Base-by-base conservation (phyloP, 2,797 vertebrate species). In the Mus spretus region DNA sequence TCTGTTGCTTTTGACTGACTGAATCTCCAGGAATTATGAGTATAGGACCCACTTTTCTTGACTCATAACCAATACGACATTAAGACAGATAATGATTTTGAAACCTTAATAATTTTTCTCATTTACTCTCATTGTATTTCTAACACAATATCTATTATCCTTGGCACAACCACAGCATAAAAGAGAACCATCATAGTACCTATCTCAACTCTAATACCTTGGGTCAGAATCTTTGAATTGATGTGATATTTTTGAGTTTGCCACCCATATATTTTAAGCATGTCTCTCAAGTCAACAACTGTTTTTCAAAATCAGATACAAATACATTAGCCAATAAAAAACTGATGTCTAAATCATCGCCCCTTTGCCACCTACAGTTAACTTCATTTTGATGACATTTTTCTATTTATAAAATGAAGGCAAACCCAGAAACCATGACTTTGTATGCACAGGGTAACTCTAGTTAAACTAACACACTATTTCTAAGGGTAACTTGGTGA, bases 301-400 rank as follows among this genome's bases (percentile, higher is more conserved):
- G 8, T 15, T 90, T 93, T 96, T 89, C 10, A 86, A 94, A 26
- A 31, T 93, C 34, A 57, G 55, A 79, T 89, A 75, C 12, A 90
- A 91, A 61, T 31, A 89, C 28, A 88, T 28, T 59, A 22, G 14
- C 53, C 59, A 67, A 81, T 14, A 37, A 34, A 82, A 47, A 12
- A 86, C 44, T 37, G 19, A 28, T 67, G 92, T 84, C 34, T 28
- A 89, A 90, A 15, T 34, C 57, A 57, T 77, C 80, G 74, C 24
- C 50, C 55, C 22, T 77, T 81, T 57, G 50, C 17, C 7, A 57
- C 22, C 40, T 47, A 72, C 50, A 40, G 37, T 24, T 93, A 74
- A 53, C 47, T 8, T 87, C 82, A 26, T 88, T 84, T 80, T 85
- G 22, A 28, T 65, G 12, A 7, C 65, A 10, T 67, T 93, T 93